A percentile compares a stretch with the other conserved stretches of the same genome.
These are phyloP conservation scores for Bos taurus DNA, from an alignment of 2,113 vertebrate species.

Conservation along the genomic window ARS-UCD2.0 NC_037343.1:18182001-18182500, in stretches of 20 bases:
- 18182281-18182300: not conserved
- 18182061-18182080: too few relatives aligned
- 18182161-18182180: too few relatives aligned
- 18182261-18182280: not conserved
- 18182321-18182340: not conserved
- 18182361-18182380: not conserved
- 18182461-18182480: not conserved
- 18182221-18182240: not conserved
- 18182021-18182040: too few relatives aligned
- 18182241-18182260: not conserved
- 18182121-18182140: too few relatives aligned
- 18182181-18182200: not conserved
- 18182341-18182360: not conserved
- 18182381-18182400: fast-evolving
- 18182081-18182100: too few relatives aligned
- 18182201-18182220: not conserved
- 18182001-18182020: too few relatives aligned
- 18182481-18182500: not conserved
- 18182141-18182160: too few relatives aligned
- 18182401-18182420: not conserved
- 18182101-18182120: too few relatives aligned
- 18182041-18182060: too few relatives aligned
- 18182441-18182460: not conserved
- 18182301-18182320: not conserved
- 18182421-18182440: not conserved